A percentile compares a stretch with the other conserved stretches of the same genome.
phyloP scores from a whole-genome alignment of 2,113 vertebrate genomes.

The Callocephalon fimbriatum region DNA sequence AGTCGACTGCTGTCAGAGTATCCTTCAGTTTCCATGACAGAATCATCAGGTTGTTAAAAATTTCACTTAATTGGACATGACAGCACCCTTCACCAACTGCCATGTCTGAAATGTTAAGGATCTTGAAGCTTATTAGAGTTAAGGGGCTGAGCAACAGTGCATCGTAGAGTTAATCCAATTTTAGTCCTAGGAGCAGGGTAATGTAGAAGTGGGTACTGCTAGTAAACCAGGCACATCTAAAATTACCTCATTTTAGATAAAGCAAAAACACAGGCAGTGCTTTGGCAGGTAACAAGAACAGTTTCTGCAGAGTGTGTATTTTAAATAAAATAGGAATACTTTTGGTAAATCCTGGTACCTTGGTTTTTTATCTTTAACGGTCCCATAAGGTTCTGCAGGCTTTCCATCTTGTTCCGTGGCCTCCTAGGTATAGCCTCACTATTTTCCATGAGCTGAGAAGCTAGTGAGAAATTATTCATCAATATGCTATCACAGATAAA shows the following conservation, averaged over 20 bases:
- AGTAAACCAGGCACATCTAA: background rate
- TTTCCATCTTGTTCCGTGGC: conserved; percentile 71
- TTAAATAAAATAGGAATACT: background rate
- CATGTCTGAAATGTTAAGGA: background rate
- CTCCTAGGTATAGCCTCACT: conserved; percentile 47
- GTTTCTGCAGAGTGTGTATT: background rate
- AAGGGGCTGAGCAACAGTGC: background rate
- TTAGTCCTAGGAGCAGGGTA: background rate
- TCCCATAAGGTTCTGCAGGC: conserved; percentile 70
- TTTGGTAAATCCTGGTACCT: conserved; percentile 38
- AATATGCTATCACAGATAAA: background rate
- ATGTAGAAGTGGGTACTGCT: background rate
- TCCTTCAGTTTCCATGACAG: background rate
- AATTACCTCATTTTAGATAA: background rate
- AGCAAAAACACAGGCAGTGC: background rate
- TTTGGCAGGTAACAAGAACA: background rate
- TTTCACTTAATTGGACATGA: background rate
- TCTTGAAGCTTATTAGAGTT: conserved; percentile 17
- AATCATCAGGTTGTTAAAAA: background rate
- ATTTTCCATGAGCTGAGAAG: conserved; percentile 53
- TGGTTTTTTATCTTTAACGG: conserved; percentile 67
- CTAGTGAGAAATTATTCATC: conserved; percentile 41
- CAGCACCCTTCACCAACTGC: background rate
- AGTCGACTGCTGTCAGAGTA: background rate
- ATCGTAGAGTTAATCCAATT: conserved; percentile 12